Base-by-base conservation (phyloP, 2,888 invertebrate genomes). In the Cheilosia impressa region DNA sequence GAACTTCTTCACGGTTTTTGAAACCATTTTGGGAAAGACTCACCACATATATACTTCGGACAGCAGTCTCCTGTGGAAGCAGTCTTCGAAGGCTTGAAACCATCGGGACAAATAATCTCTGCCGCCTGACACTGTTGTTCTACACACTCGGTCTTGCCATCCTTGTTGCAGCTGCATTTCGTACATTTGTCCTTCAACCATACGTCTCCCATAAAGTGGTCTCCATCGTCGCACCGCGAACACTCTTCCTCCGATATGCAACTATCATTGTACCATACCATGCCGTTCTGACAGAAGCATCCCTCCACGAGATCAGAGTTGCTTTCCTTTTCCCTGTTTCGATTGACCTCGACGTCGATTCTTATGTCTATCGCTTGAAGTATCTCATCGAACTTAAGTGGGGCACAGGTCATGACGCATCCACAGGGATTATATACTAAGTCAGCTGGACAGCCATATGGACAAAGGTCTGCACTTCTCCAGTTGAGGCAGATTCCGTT, bases 231-330 rank as follows among this genome's bases (percentile, higher is more conserved):
- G 89, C 97, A 97, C 0, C 95, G 94, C 88, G 94, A 93, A 91
- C 96, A 96, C 88, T 94, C 93, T 52, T 92, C 92, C 43, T 94
- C 94, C 15, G 94, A 93, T 1, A 97, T 94, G 89, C 98, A 98
- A 4, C 94, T 95, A 80, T 94, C 95, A 89, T 95, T 95, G 73
- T 95, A 94, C 87, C 95, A 93, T 0, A 96, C 95, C 91, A 95
- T 94, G 80, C 95, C 96, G 60, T 94, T 92, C 0, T 97, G 96
- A 92, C 98, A 98, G 93, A 96, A 96, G 91, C 98, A 98, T 1
- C 97, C 97, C 89, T 97, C 97, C 13, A 3, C 2, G 13, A 38
- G 3, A 0, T 91, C 92, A 4, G 91, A 91, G 31, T 91, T 89
- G 81, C 95, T 95, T 0, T 91, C 90, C 17, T 90, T 88, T 3